Conservation (phyloP, 2,113 vertebrate genomes). For the Pseudopipra pipra region DNA sequence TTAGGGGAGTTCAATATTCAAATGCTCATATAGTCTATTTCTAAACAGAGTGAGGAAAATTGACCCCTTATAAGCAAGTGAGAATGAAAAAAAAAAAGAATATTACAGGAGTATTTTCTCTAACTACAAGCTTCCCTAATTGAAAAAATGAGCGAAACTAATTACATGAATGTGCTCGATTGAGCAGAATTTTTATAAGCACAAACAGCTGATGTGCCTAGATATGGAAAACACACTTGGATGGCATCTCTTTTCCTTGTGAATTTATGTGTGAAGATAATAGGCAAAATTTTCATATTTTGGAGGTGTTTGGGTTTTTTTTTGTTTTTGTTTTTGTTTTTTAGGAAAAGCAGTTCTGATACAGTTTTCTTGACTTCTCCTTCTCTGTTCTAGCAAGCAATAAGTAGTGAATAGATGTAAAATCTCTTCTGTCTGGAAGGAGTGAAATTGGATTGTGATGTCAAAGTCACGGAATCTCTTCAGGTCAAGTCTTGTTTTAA, state of each 20-base stretch:
- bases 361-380: not conserved
- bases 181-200: not conserved
- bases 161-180: not conserved
- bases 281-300: not conserved
- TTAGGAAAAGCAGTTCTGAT: not conserved
- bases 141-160: not conserved
- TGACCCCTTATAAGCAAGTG: not conserved
- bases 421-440: not conserved
- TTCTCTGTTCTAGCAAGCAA: not conserved
- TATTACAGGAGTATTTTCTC: not conserved
- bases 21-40: not conserved
- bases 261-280: not conserved
- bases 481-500: constrained; percentile 61
- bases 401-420: not conserved
- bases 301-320: not conserved
- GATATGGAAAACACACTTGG: not conserved
- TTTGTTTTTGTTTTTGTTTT: not conserved
- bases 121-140: not conserved
- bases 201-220: not conserved
- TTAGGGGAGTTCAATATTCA: not conserved
- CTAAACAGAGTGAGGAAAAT: not conserved
- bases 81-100: not conserved
- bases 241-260: not conserved
- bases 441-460: constrained; percentile 64
- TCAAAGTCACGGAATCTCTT: constrained; percentile 46